Evolutionary conservation across 2,113 vertebrate genomes (phyloP).

Genomic region (Tragelaphus scriptus): DNA sequence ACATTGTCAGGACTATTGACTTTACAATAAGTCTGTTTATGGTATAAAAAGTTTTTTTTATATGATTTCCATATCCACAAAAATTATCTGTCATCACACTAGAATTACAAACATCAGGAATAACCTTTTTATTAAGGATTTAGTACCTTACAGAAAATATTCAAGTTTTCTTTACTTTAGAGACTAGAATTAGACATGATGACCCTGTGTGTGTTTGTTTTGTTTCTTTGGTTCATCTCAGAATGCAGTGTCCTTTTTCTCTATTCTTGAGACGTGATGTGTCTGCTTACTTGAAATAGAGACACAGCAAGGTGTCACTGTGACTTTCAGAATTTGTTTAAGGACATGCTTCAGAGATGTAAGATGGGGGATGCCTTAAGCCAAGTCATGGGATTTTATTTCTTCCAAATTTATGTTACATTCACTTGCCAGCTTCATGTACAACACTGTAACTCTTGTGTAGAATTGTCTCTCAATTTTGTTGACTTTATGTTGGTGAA

Average conservation of each 20-base stretch:
- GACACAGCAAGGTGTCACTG: neutral
- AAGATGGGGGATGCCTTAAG: neutral
- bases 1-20: neutral
- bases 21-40: neutral
- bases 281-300: neutral
- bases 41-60: neutral
- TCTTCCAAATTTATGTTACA: neutral
- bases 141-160: neutral
- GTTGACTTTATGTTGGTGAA: slow-evolving; percentile 7
- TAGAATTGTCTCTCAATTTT: neutral
- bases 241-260: neutral
- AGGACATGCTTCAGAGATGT: neutral
- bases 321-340: slow-evolving; percentile 14
- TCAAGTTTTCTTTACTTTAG: neutral
- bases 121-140: neutral
- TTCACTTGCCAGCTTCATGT: slow-evolving; percentile 14
- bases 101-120: neutral
- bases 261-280: neutral
- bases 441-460: neutral
- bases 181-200: neutral
- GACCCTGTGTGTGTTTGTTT: neutral
- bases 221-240: slow-evolving; percentile 14
- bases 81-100: neutral
- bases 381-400: neutral
- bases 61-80: neutral